Evolutionary conservation across 2,113 vertebrate species (phyloP), one percentile per base, ranked within the genome.

Genomic region (Prunella himalayana): DNA sequence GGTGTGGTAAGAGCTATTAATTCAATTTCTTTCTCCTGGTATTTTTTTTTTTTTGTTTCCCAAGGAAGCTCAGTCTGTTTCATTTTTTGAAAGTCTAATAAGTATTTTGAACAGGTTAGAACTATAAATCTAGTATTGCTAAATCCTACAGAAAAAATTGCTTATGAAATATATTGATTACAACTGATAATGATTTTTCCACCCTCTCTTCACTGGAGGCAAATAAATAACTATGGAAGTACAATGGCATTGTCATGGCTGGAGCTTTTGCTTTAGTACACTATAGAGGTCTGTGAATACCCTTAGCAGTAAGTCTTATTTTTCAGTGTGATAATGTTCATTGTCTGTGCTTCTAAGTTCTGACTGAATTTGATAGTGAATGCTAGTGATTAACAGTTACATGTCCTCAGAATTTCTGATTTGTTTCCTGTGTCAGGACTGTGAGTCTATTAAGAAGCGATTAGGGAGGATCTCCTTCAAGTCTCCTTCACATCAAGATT

Each of bases 401-500:
- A 85, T 82, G 97, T 98, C 97, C 97, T 96, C 89, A 97, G 97
- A 97, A 97, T 98, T 98, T 87, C 97, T 98, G 98, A 98, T 97
- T 97, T 98, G 97, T 97, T 98, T 97, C 97, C 96, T 85, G 84
- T 97, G 97, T 97, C 95, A 90, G 93, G 90, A 53, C 96, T 96
- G 94, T 25, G 63, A 98, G 97, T 97, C 97, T 97, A 98, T 98
- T 98, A 98, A 98, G 97, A 97, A 97, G 95, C 9, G 88, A 98
- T 98, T 98, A 98, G 96, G 97, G 97, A 98, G 97, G 97, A 92
- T 97, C 97, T 96, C 98, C 98, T 98, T 98, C 98, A 98, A 98
- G 95, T 98, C 98, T 98, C 98, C 98, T 98, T 98, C 98, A 97
- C 81, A 97, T 96, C 89, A 95, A 97, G 97, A 97, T 97, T 97